Conservation (phyloP, 2,113 vertebrate species). For the Nematolebias whitei region DNA sequence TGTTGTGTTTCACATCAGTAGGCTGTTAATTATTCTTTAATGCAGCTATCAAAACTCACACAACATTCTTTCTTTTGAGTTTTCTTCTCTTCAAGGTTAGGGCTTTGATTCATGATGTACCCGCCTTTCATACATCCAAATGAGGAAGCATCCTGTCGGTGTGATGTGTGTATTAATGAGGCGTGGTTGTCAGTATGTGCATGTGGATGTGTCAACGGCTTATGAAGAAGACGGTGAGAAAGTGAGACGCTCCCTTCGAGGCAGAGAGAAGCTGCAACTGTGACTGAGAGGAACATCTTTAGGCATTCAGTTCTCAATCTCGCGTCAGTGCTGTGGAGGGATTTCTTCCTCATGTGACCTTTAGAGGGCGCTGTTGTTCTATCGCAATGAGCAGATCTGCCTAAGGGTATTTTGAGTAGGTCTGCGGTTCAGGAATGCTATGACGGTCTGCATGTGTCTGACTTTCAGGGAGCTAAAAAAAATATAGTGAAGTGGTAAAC, state of each 20-base stretch:
- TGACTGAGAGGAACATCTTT: slow-evolving; percentile 45
- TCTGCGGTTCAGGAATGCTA: not conserved
- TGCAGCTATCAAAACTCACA: slow-evolving; percentile 19
- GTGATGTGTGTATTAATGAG: slow-evolving; percentile 14
- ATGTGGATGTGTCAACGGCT: slow-evolving; percentile 6
- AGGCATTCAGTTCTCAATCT: slow-evolving; percentile 37
- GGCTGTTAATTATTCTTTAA: slow-evolving; percentile 38
- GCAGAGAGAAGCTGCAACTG: slow-evolving; percentile 35
- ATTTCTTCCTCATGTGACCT: slow-evolving; percentile 29
- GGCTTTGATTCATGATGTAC: slow-evolving; percentile 17
- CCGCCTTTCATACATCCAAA: slow-evolving; percentile 1
- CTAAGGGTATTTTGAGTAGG: not conserved
- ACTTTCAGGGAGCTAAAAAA: too few species aligned
- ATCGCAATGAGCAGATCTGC: slow-evolving; percentile 3
- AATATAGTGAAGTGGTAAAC: too few species aligned
- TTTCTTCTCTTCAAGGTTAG: slow-evolving; percentile 13
- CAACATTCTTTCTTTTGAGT: slow-evolving; percentile 11
- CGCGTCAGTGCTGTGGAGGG: not conserved
- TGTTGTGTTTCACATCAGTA: slow-evolving; percentile 27
- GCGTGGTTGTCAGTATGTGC: not conserved
- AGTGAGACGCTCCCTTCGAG: slow-evolving; percentile 20
- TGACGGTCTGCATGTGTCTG: not conserved
- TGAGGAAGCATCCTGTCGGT: not conserved
- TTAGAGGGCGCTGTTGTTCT: slow-evolving; percentile 64
- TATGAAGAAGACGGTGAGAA: slow-evolving; percentile 9